Conservation (phyloP, 2,797 vertebrate genomes). For the Salarias fasciatus region DNA sequence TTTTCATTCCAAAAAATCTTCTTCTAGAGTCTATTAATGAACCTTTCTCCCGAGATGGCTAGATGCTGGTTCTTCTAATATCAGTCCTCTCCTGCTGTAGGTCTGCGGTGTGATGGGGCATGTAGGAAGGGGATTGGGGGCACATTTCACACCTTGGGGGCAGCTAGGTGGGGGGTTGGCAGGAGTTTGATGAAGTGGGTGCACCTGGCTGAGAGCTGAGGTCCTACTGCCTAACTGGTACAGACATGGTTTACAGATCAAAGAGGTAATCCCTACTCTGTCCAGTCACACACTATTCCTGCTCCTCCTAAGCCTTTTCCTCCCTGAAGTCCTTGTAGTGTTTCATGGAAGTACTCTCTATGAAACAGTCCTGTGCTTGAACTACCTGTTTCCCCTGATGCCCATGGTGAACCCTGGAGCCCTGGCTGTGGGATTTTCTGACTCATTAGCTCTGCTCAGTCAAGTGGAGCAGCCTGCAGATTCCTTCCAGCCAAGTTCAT, state of each 20-base stretch:
- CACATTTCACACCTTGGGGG: slow-evolving; percentile 77
- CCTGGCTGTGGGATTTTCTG: slow-evolving; percentile 77
- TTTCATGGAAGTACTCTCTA: slow-evolving; percentile 22
- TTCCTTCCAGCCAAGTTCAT: slow-evolving; percentile 79
- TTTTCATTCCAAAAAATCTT: not conserved
- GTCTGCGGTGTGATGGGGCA: slow-evolving; percentile 60
- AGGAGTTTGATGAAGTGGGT: slow-evolving; percentile 59
- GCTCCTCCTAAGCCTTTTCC: slow-evolving; percentile 26
- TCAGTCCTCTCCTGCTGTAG: slow-evolving; percentile 61
- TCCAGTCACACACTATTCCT: slow-evolving; percentile 36
- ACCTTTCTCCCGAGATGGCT: not conserved
- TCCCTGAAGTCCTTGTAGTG: slow-evolving; percentile 33
- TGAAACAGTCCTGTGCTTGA: slow-evolving; percentile 34
- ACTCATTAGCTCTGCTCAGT: slow-evolving; percentile 81
- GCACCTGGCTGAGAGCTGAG: slow-evolving; percentile 70
- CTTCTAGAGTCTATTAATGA: too few relatives aligned
- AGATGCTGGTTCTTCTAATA: slow-evolving; percentile 28
- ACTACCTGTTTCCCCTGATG: slow-evolving; percentile 63
- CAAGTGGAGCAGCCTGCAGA: slow-evolving; percentile 74
- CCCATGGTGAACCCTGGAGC: slow-evolving; percentile 72
- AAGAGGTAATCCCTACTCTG: slow-evolving; percentile 68
- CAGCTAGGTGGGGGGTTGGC: slow-evolving; percentile 66
- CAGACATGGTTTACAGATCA: slow-evolving; percentile 75
- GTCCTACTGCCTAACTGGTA: slow-evolving; percentile 45
- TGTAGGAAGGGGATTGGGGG: slow-evolving; percentile 60